These are phyloP conservation scores for Rhamnusium bicolor DNA, from an alignment of 2,888 invertebrate genomes.

Conservation along the genomic window DNA sequence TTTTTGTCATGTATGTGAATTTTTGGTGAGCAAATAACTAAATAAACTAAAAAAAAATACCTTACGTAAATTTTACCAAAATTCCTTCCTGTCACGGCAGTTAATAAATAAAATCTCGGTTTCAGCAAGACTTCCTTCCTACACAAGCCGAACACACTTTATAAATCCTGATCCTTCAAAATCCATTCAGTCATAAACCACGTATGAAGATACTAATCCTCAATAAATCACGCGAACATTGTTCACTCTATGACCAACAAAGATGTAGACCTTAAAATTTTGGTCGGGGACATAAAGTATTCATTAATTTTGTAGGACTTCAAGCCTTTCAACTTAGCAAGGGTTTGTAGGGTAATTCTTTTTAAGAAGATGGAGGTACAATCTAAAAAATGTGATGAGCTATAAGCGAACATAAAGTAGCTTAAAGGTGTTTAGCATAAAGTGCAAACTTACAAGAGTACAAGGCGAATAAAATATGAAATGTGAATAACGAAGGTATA, in stretches of 20 bases:
- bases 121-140: neutral
- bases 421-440: neutral
- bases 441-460: neutral
- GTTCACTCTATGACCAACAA: neutral
- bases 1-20: too few relatives aligned
- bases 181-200: conserved; percentile 6
- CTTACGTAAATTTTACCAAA: neutral
- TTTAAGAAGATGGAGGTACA: neutral
- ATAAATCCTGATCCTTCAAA: neutral
- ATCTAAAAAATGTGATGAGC: neutral
- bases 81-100: neutral
- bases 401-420: neutral
- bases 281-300: neutral
- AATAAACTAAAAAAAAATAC: too few relatives aligned
- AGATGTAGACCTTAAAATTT: neutral
- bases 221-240: conserved; percentile 17
- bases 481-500: neutral
- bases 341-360: neutral
- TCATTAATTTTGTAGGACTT: neutral
- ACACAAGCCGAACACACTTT: neutral
- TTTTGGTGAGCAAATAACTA: too few relatives aligned
- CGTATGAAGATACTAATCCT: conserved; percentile 15
- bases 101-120: neutral
- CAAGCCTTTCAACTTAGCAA: neutral
- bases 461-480: neutral